Percentiles rank a stretch among this genome's conserved stretches.
Conservation (phyloP, 2,888 invertebrate species). For the Chrysolina haemoptera region DNA sequence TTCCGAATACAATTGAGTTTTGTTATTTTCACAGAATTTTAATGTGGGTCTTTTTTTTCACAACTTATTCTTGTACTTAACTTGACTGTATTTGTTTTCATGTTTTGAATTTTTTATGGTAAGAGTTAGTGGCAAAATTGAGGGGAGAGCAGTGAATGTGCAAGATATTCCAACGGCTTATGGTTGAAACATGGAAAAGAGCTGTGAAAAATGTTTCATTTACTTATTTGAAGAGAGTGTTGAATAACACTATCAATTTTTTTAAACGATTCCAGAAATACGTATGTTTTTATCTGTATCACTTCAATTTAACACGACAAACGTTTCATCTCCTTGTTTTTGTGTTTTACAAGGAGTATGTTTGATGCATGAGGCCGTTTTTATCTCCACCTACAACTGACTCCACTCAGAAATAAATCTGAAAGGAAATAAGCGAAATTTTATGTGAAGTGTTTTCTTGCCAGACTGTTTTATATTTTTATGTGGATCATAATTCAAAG, state of each 20-base stretch:
- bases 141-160: no score
- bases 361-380: constrained; percentile 4
- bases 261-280: not conserved
- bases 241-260: no score
- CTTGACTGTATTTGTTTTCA: no score
- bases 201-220: no score
- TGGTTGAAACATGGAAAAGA: not conserved
- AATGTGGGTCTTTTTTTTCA: no score
- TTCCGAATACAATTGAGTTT: no score
- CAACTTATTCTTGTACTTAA: no score
- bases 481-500: not conserved
- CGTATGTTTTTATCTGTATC: not conserved
- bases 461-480: not conserved
- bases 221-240: no score
- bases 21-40: no score
- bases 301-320: not conserved
- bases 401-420: not conserved
- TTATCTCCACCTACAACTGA: constrained; percentile 6
- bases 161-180: no score
- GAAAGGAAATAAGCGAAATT: not conserved
- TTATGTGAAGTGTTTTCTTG: constrained; percentile 1
- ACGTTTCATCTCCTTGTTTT: constrained; percentile 6
- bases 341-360: not conserved
- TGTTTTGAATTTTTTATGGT: no score
- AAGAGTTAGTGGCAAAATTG: no score